Conservation (phyloP, 2,113 vertebrate genomes). For the Passer montanus region DNA sequence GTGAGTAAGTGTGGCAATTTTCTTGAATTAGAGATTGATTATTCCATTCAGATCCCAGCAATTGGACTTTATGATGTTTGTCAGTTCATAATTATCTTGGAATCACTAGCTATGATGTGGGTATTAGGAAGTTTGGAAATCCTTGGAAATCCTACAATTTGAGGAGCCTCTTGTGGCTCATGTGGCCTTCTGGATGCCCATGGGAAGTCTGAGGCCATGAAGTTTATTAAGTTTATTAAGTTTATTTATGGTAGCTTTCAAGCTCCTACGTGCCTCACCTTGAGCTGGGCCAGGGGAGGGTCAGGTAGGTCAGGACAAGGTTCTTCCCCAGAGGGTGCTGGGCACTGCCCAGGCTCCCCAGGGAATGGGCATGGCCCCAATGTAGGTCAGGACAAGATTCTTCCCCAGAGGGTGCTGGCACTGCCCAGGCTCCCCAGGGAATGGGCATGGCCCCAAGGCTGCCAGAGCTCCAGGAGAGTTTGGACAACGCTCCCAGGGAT, state of each 20-base stretch:
- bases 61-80: neutral
- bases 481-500: accelerated
- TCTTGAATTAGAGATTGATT: slow-evolving; percentile 31
- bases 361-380: too few species aligned
- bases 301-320: neutral
- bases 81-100: neutral
- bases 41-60: slow-evolving; percentile 9
- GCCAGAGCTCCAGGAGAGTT: neutral
- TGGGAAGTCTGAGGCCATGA: neutral
- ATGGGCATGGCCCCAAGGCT: accelerated
- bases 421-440: neutral
- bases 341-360: neutral
- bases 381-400: neutral
- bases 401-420: neutral
- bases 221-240: neutral
- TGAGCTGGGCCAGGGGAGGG: neutral
- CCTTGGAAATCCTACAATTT: neutral
- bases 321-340: neutral
- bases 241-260: too few species aligned
- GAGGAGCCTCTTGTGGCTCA: neutral
- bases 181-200: too few species aligned
- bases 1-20: neutral
- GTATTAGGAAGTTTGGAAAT: neutral
- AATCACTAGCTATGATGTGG: neutral
- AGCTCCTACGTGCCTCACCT: neutral